These are phyloP conservation scores for Girardinus metallicus DNA, from an alignment of 2,797 vertebrate species.

Conservation along the genomic window DNA sequence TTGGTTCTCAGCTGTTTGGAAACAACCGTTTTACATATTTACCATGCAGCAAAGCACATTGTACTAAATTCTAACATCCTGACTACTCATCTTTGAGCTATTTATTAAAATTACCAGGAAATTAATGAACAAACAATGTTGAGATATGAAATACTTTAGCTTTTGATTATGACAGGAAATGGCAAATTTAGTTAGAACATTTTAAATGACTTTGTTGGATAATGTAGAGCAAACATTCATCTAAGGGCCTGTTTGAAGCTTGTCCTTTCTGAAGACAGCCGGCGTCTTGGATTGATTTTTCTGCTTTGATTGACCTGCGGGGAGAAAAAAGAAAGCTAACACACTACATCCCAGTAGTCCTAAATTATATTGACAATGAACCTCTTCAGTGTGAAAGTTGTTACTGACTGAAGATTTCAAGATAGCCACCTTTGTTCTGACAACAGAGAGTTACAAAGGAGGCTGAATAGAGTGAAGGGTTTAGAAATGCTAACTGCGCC, in stretches of 20 bases:
- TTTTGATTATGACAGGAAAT: background rate
- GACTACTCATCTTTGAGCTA: background rate
- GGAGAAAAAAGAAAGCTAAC: background rate
- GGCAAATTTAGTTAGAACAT: background rate
- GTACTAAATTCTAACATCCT: background rate
- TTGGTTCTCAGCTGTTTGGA: slow-evolving; percentile 1
- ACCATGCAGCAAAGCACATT: background rate
- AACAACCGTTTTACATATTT: background rate
- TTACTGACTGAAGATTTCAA: background rate
- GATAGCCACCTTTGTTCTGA: background rate
- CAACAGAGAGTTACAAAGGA: background rate
- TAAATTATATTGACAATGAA: background rate
- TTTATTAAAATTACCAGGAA: background rate
- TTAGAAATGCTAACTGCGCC: background rate
- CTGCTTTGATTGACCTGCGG: background rate
- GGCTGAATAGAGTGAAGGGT: background rate
- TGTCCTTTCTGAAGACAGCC: background rate
- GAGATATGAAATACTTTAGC: background rate
- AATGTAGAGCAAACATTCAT: background rate
- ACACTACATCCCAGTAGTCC: background rate
- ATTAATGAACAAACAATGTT: background rate
- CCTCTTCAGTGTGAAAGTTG: background rate
- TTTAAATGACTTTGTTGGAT: background rate
- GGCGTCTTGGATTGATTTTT: background rate
- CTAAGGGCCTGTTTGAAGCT: background rate